Percentiles rank a stretch among this genome's conserved stretches.
Conservation (phyloP, 2,113 vertebrate genomes). For the Vulpes vulpes region DNA sequence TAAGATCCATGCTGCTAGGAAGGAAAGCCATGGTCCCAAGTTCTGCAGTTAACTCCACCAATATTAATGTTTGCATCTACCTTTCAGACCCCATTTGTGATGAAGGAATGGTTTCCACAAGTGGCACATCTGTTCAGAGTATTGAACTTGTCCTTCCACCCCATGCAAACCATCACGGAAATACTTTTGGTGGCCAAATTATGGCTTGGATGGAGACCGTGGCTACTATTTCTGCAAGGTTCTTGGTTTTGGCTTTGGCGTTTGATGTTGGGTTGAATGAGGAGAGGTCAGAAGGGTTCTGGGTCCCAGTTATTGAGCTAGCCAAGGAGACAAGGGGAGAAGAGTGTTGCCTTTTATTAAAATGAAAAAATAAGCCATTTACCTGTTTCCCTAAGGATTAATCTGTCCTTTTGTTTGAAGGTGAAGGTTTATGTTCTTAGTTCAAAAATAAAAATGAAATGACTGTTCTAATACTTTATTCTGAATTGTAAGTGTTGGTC, state of each 20-base stretch:
- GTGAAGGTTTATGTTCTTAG: not conserved
- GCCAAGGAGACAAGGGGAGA: not conserved
- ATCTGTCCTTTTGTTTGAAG: constrained; percentile 16
- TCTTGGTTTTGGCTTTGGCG: not conserved
- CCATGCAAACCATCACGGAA: constrained; percentile 91
- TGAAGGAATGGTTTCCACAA: constrained; percentile 77
- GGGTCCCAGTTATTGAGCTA: not conserved
- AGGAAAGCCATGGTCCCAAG: not conserved
- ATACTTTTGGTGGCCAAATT: constrained; percentile 91
- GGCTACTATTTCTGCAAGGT: constrained; percentile 91
- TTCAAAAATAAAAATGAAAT: constrained; percentile 13
- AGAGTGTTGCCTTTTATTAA: constrained; percentile 72
- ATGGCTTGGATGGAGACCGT: constrained; percentile 93
- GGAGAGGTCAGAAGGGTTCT: not conserved
- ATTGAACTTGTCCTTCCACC: constrained; percentile 91
- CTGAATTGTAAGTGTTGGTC: constrained; percentile 48
- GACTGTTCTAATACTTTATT: constrained; percentile 39
- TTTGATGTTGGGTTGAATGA: not conserved
- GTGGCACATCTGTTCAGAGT: constrained; percentile 87
- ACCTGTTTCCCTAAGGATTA: not conserved
- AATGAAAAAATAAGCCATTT: constrained; percentile 65
- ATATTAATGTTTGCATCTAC: not conserved
- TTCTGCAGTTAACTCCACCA: not conserved
- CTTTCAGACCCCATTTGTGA: constrained; percentile 79
- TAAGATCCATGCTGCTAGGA: not conserved